These are phyloP conservation scores for Chrysotoxum bicinctum DNA, from an alignment of 2,888 invertebrate species.

Conservation along the genomic window DNA sequence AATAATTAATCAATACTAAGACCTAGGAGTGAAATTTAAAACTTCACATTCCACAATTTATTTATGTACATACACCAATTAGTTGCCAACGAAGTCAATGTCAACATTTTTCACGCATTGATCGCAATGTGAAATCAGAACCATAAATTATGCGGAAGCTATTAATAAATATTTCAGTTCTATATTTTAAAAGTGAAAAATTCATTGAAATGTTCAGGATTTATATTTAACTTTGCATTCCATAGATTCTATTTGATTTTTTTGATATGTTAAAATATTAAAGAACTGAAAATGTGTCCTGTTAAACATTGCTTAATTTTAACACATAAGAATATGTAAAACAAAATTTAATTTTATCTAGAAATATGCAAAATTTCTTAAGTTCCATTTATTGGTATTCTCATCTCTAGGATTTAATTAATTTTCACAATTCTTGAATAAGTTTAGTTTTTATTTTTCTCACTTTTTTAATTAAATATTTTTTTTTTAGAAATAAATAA, in stretches of 20 bases:
- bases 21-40: neutral
- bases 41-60: neutral
- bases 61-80: too few relatives aligned
- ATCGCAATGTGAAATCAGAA: neutral
- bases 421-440: neutral
- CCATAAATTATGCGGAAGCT: neutral
- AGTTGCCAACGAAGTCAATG: too few relatives aligned
- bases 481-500: neutral
- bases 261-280: too few relatives aligned
- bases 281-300: too few relatives aligned
- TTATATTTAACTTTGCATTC: too few relatives aligned
- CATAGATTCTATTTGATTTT: too few relatives aligned
- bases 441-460: too few relatives aligned
- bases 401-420: neutral
- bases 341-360: neutral
- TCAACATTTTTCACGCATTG: neutral
- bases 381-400: neutral
- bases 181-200: neutral
- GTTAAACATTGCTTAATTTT: too few relatives aligned
- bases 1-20: too few relatives aligned
- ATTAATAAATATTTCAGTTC: too few relatives aligned
- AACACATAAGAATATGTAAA: neutral
- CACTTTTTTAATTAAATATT: neutral
- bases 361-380: neutral
- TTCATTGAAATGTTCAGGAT: too few relatives aligned